phyloP scores from a whole-genome alignment of 2,113 vertebrate genomes.

The Lamprologus speciosus region DNA sequence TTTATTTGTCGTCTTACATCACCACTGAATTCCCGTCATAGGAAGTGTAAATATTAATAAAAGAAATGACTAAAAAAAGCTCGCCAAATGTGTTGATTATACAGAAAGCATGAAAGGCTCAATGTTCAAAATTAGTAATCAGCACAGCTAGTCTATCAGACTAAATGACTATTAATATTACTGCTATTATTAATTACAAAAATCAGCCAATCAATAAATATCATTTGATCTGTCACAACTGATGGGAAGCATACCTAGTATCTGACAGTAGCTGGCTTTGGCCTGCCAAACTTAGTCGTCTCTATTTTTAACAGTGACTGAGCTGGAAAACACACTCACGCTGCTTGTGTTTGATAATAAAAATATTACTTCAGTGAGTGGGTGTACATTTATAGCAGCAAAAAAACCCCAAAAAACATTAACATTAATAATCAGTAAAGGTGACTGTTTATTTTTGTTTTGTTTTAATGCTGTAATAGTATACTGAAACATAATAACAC shows the following conservation, averaged over 20 bases:
- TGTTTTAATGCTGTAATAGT: background rate
- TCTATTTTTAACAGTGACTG: constrained; percentile 41
- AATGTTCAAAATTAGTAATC: background rate
- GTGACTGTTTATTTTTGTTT: background rate
- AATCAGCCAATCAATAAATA: background rate
- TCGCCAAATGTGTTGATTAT: background rate
- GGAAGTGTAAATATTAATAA: background rate
- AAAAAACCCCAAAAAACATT: accelerated
- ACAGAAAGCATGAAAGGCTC: background rate
- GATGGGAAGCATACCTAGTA: background rate
- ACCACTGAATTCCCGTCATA: background rate
- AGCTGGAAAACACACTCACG: background rate
- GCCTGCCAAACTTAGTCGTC: background rate
- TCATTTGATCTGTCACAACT: background rate
- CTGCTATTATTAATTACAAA: background rate
- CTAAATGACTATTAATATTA: background rate
- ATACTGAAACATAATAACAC: background rate
- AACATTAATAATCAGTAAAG: background rate
- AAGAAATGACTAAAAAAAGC: background rate
- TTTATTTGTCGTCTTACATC: background rate
- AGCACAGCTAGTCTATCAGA: background rate
- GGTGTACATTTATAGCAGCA: background rate
- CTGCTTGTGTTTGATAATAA: background rate
- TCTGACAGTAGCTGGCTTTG: background rate
- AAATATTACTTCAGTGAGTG: background rate